Evolutionary conservation across 2,888 invertebrate species (phyloP), one percentile per base, ranked within the genome.

Genomic region (Nephrotoma guestfalica): DNA sequence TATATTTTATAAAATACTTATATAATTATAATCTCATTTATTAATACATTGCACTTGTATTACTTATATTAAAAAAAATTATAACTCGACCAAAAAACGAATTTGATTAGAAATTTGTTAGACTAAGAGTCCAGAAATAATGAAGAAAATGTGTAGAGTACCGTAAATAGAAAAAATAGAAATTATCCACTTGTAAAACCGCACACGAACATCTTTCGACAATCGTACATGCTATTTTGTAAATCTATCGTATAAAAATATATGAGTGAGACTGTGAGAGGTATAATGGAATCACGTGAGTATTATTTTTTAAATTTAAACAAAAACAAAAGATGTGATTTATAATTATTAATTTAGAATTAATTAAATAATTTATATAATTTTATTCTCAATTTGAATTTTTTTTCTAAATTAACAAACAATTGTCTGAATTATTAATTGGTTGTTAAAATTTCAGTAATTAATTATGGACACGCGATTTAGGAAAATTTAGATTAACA

Each of bases 1-100:
- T 86, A 45, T 86, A 83, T 86, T 40, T 42, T 42, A 41, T 86
- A 18, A 83, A 86, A 86, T 45, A 83, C 41, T 83, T 18, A 41
- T 83, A 83, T 71, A 30, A 30, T 30, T 47, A 41, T 86, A 86
- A 86, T 84, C 41, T 84, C 84, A 88, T 87, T 88, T 88, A 88
- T 88, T 88, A 88, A 88, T 87, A 87, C 87, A 88, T 88, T 88
- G 87, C 88, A 88, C 88, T 84, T 88, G 87, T 88, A 88, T 88
- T 88, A 88, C 71, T 88, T 88, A 88, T 88, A 87, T 88, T 18
- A 87, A 88, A 86, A 86, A 51, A 71, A 71, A 71, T 18, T 71
- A 71, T 71, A 71, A 71, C 71, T 71, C 71, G 71, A 71, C 71
- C 71, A 71, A 71, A 71, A 30, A 71, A 71, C 71, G 71, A 71